Conservation (phyloP, 2,113 vertebrate genomes). For the Casuarius casuarius region DNA sequence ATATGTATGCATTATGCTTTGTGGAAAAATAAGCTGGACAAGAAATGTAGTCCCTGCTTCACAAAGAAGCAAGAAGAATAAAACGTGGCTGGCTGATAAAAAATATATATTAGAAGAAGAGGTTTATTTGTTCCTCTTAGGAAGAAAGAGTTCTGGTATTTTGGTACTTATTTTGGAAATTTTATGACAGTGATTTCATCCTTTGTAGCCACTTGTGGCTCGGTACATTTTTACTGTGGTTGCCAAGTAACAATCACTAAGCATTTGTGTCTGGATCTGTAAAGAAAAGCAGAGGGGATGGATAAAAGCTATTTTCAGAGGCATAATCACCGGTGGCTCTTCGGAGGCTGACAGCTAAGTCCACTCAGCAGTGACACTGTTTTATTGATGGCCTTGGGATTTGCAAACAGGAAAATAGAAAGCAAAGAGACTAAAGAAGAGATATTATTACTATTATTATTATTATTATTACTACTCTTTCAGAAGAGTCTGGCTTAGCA, state of each 20-base stretch:
- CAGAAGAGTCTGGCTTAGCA: conserved; percentile 28
- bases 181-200: conserved; percentile 65
- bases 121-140: conserved; percentile 16
- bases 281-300: conserved; percentile 35
- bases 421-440: not conserved
- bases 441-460: not conserved
- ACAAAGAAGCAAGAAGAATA: not conserved
- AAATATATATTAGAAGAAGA: not conserved
- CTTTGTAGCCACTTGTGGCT: conserved; percentile 63
- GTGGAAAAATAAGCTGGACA: not conserved
- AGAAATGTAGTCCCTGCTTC: not conserved
- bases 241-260: conserved; percentile 72
- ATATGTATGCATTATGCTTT: not conserved
- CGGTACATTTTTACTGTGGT: conserved; percentile 63
- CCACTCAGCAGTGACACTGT: not conserved
- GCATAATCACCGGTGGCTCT: not conserved
- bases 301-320: conserved; percentile 67
- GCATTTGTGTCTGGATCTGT: conserved; percentile 58
- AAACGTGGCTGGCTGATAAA: not conserved
- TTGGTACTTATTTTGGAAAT: conserved; percentile 53
- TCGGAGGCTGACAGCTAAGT: conserved; percentile 39
- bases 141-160: conserved; percentile 21
- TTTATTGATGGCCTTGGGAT: conserved; percentile 33
- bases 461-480: not conserved
- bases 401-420: conserved; percentile 31